phyloP scores from a whole-genome alignment of 2,797 vertebrate species.

The Eremophila alpestris region DNA sequence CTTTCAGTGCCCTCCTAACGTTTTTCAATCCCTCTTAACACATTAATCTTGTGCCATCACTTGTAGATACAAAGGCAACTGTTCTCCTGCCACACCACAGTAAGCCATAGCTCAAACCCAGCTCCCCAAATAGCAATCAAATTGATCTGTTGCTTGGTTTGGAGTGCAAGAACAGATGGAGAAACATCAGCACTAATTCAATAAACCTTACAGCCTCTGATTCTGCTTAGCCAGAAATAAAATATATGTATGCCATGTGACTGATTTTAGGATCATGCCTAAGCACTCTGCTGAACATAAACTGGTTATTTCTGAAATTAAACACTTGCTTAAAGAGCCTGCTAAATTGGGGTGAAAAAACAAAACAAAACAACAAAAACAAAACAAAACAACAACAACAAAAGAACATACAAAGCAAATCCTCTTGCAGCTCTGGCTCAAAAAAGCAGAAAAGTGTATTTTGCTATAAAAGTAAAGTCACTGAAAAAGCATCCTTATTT shows the following conservation, averaged over 20 bases:
- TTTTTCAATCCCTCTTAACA: neutral
- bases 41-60: neutral
- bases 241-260: neutral
- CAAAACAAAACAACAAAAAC: no score
- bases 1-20: neutral
- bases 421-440: neutral
- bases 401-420: neutral
- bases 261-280: neutral
- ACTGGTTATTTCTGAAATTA: neutral
- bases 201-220: neutral
- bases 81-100: neutral
- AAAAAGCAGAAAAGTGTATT: neutral
- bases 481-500: neutral
- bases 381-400: neutral
- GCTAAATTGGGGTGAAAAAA: neutral
- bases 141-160: neutral
- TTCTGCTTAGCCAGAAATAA: neutral
- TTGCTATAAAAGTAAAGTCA: neutral
- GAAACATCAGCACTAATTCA: neutral
- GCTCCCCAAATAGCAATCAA: neutral
- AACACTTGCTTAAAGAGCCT: neutral
- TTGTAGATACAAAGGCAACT: neutral
- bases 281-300: neutral
- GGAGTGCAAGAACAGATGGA: neutral
- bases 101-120: neutral